Evolutionary conservation across 2,888 invertebrate species (phyloP).

Genomic region (Epirrita christyi): DNA sequence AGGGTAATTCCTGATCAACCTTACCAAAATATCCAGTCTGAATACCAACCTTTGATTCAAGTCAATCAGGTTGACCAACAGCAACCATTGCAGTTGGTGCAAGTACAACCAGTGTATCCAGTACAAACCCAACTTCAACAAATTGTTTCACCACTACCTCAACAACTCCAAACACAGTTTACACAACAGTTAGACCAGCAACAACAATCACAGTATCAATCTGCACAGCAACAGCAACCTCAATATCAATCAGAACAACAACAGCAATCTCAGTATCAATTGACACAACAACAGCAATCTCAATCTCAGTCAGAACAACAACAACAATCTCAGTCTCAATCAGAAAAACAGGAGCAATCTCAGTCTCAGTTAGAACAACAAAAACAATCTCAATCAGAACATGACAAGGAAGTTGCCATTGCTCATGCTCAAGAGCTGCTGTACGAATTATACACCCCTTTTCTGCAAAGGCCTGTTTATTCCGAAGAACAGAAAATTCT

Average conservation of each 20-base stretch:
- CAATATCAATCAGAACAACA: slow-evolving; percentile 4
- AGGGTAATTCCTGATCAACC: slow-evolving; percentile 17
- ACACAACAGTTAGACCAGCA: slow-evolving; percentile 7
- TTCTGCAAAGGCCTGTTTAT: slow-evolving; percentile 15
- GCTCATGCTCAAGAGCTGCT: slow-evolving; percentile 19
- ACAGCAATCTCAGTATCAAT: slow-evolving; percentile 1
- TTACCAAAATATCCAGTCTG: slow-evolving; percentile 6
- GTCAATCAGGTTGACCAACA: slow-evolving; percentile 7
- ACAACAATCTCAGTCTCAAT: background rate
- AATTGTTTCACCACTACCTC: slow-evolving; percentile 7
- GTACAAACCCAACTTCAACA: slow-evolving; percentile 7
- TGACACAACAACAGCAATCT: slow-evolving; percentile 1
- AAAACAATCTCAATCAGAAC: background rate
- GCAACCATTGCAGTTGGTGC: slow-evolving; percentile 3
- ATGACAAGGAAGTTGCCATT: slow-evolving; percentile 13
- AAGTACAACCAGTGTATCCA: slow-evolving; percentile 1
- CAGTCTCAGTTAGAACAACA: background rate
- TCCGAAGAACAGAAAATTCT: slow-evolving; percentile 29
- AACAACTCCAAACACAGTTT: slow-evolving; percentile 31
- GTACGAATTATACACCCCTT: slow-evolving; percentile 14
- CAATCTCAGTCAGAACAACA: background rate
- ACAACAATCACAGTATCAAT: slow-evolving; percentile 18
- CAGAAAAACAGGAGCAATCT: slow-evolving; percentile 1
- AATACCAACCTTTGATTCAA: slow-evolving; percentile 12
- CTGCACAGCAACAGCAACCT: slow-evolving; percentile 4